Percentiles rank a stretch among this genome's conserved stretches.
Evolutionary conservation across 2,888 invertebrate genomes (phyloP).

Genomic region (Perithous albicinctus): DNA sequence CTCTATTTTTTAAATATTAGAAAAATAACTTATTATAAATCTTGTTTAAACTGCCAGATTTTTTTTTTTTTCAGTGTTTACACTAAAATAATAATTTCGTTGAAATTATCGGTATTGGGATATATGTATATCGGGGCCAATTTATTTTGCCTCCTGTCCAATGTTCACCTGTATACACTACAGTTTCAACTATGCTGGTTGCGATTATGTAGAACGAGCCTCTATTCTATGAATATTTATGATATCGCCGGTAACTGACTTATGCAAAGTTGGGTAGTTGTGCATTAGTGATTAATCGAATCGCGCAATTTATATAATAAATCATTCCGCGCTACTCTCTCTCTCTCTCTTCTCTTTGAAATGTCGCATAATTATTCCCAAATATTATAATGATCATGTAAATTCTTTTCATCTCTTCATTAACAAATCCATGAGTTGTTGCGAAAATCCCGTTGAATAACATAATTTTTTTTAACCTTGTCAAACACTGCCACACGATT

Average conservation of each 20-base stretch:
- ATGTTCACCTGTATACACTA: conserved; percentile 7
- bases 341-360: not conserved
- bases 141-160: not conserved
- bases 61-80: no score
- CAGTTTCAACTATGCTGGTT: conserved; percentile 39
- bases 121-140: not conserved
- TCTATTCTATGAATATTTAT: conserved; percentile 53
- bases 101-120: not conserved
- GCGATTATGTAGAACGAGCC: conserved; percentile 36
- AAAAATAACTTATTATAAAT: not conserved
- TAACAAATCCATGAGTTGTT: not conserved
- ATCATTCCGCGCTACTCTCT: conserved; percentile 19
- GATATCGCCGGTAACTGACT: conserved; percentile 35
- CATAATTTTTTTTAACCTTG: no score
- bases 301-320: conserved; percentile 41
- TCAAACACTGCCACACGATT: no score
- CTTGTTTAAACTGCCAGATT: no score
- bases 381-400: not conserved
- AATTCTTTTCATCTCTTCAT: conserved; percentile 19
- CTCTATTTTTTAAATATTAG: not conserved
- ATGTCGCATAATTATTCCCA: conserved; percentile 5
- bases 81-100: not conserved
- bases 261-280: conserved; percentile 44
- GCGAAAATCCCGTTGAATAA: not conserved
- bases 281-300: conserved; percentile 53